phyloP scores from a whole-genome alignment of 1,140 invertebrate species.

The Lineus longissimus region DNA sequence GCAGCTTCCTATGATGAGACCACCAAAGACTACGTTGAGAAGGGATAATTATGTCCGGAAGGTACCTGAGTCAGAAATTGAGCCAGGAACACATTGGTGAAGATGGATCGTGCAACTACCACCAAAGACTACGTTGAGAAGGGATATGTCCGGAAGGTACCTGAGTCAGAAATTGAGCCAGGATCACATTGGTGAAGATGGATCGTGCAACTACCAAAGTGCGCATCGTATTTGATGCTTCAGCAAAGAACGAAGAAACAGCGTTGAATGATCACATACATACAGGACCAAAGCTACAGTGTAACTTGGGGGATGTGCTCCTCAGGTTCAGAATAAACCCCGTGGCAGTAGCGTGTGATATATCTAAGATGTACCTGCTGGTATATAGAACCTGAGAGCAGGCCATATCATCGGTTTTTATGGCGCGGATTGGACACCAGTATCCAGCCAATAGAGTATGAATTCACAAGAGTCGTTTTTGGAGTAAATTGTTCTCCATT shows the following conservation, averaged over 20 bases:
- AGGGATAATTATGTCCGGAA: slow-evolving; percentile 22
- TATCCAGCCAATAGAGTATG: slow-evolving; percentile 1
- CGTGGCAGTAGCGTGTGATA: slow-evolving; percentile 22
- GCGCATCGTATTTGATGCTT: slow-evolving; percentile 23
- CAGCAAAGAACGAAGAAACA: slow-evolving; percentile 13
- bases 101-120: slow-evolving; percentile 14
- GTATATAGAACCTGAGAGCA: slow-evolving; percentile 9
- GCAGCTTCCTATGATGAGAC: slow-evolving; percentile 10
- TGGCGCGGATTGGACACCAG: slow-evolving; percentile 13
- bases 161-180: not conserved
- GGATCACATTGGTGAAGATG: slow-evolving; percentile 12
- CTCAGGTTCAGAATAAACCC: slow-evolving; percentile 23
- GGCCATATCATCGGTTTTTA: slow-evolving; percentile 15
- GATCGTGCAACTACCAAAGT: slow-evolving; percentile 20
- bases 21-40: slow-evolving; percentile 17
- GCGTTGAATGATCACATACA: slow-evolving; percentile 18
- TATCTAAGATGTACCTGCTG: slow-evolving; percentile 19
- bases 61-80: not conserved
- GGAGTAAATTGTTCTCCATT: slow-evolving; percentile 17
- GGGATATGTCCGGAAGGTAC: slow-evolving; percentile 19
- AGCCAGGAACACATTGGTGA: slow-evolving; percentile 10
- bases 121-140: slow-evolving; percentile 17
- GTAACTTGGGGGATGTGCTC: slow-evolving; percentile 24
- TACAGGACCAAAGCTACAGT: slow-evolving; percentile 46
- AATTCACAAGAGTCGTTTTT: slow-evolving; percentile 16